phyloP scores from a whole-genome alignment of 2,888 invertebrate genomes.

The Yponomeuta cagnagella region DNA sequence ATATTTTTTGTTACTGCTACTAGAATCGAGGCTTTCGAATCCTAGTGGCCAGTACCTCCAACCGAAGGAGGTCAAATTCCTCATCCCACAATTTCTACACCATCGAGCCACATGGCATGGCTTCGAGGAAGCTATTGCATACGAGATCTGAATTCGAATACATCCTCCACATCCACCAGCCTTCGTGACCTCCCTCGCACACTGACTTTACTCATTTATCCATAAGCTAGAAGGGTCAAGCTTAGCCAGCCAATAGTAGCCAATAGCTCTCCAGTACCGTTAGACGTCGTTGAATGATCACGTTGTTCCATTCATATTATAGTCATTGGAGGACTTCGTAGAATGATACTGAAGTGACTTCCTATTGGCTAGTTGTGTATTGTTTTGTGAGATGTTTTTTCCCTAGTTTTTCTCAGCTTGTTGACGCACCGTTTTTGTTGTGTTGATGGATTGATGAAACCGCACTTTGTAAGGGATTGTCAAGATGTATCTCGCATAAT shows the following conservation, averaged over 20 bases:
- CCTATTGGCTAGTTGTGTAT: neutral
- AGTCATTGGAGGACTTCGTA: neutral
- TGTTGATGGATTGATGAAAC: too few species aligned
- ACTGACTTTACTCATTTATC: neutral
- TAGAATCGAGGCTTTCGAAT: neutral
- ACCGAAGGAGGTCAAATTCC: conserved; percentile 15
- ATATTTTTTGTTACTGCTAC: too few species aligned
- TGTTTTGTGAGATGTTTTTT: neutral
- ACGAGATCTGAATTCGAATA: conserved; percentile 15
- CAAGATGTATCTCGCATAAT: too few species aligned
- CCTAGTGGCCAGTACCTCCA: neutral
- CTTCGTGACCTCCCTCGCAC: neutral
- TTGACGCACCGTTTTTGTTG: too few species aligned
- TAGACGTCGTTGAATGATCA: conserved; percentile 12
- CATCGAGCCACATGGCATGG: conserved; percentile 8
- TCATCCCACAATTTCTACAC: conserved; percentile 13
- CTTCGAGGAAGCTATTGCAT: conserved; percentile 13
- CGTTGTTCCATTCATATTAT: conserved; percentile 13
- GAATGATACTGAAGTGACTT: conserved; percentile 2
- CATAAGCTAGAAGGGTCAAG: conserved; percentile 3
- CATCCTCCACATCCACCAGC: conserved; percentile 3
- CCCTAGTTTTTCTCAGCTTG: neutral
- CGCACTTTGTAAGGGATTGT: too few species aligned
- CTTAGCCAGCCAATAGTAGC: neutral
- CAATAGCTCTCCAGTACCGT: conserved; percentile 10